Conservation (phyloP, 2,797 vertebrate genomes). For the Argya squamiceps region DNA sequence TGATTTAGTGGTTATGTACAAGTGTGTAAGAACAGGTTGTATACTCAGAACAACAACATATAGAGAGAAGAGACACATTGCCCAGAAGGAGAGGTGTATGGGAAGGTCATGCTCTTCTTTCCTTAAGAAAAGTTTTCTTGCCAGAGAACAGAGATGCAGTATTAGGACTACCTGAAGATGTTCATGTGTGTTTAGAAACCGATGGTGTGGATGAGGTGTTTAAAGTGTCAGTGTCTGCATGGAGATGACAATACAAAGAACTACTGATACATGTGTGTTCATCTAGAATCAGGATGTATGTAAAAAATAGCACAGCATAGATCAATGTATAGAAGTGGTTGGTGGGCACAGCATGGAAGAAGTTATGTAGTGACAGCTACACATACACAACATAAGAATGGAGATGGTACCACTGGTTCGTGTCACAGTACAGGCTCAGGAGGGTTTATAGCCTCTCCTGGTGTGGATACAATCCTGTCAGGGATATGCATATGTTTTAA, state of each 20-base stretch:
- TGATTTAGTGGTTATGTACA: neutral
- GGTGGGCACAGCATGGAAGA: fast-evolving
- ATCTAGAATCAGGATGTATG: neutral
- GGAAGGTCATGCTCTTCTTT: neutral
- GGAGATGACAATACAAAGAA: neutral
- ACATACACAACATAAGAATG: fast-evolving
- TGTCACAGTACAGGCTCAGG: neutral
- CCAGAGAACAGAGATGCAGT: neutral
- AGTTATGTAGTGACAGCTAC: neutral
- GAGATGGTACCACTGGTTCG: neutral
- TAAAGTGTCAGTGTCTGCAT: neutral
- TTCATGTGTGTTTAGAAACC: neutral
- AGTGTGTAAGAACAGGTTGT: neutral
- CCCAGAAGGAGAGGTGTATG: neutral
- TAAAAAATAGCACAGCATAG: neutral
- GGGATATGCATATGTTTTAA: neutral
- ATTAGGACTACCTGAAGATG: neutral
- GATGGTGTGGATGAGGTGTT: neutral
- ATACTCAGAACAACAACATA: neutral
- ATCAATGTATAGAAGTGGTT: neutral
- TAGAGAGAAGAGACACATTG: neutral
- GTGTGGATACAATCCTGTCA: neutral
- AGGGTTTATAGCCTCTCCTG: neutral
- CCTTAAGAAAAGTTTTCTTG: neutral
- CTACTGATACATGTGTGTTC: neutral